These are phyloP conservation scores for Cydia splendana DNA, from an alignment of 1,140 invertebrate species.

Conservation along the genomic window DNA sequence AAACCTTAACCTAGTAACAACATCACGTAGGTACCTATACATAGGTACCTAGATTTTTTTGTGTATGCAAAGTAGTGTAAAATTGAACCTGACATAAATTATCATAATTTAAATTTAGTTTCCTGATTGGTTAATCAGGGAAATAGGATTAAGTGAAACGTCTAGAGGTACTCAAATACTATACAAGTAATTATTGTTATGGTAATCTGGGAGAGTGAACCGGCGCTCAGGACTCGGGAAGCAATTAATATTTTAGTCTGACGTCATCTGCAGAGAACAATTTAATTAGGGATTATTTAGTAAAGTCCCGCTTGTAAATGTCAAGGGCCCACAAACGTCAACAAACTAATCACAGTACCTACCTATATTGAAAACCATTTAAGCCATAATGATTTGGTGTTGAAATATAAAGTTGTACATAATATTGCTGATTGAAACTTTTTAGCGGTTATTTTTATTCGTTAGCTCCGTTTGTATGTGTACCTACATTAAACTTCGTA, in stretches of 20 bases:
- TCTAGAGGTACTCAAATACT: conserved; percentile 4
- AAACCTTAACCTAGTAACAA: no score
- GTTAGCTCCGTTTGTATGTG: no score
- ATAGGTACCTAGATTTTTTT: no score
- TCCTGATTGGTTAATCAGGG: not conserved
- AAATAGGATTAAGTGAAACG: not conserved
- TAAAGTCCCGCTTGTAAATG: not conserved
- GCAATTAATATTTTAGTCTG: conserved; percentile 11
- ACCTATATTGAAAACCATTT: not conserved
- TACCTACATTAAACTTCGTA: no score
- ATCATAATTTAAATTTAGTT: not conserved
- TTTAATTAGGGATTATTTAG: conserved; percentile 20
- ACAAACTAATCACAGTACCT: not conserved
- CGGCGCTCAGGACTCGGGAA: not conserved
- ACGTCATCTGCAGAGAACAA: conserved; percentile 13
- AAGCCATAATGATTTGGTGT: not conserved
- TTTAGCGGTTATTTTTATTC: not conserved
- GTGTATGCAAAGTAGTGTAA: no score
- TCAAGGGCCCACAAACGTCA: not conserved
- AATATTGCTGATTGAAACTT: not conserved
- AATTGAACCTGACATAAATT: not conserved
- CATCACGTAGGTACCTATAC: no score
- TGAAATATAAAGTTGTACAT: not conserved
- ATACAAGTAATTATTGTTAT: conserved; percentile 15
- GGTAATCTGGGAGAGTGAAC: conserved; percentile 13